Conservation (phyloP, 2,888 invertebrate species). For the Lasioglossum marginatum region DNA sequence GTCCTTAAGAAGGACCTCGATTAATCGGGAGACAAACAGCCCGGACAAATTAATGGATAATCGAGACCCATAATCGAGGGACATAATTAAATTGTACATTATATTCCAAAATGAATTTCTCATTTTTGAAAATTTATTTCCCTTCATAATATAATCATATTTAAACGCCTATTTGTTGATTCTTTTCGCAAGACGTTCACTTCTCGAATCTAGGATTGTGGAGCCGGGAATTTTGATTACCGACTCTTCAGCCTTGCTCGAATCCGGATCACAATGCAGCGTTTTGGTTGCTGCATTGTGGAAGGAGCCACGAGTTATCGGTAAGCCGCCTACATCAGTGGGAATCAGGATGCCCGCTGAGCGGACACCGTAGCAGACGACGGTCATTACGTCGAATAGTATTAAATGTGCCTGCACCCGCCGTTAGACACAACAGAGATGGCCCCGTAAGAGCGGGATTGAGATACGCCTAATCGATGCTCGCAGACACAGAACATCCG, state of each 20-base stretch:
- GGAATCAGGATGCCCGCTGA: background rate
- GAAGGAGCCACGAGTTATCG: background rate
- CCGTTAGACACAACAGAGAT: background rate
- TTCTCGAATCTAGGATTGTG: background rate
- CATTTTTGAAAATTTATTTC: too few relatives aligned
- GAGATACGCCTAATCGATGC: slow-evolving; percentile 7
- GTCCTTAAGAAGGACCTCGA: too few relatives aligned
- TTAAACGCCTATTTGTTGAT: background rate
- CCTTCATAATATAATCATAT: too few relatives aligned
- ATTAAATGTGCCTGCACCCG: background rate
- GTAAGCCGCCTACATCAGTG: slow-evolving; percentile 4
- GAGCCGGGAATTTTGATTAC: background rate
- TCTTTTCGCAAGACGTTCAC: background rate
- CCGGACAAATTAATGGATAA: too few relatives aligned
- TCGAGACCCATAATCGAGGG: too few relatives aligned
- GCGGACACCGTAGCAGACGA: background rate
- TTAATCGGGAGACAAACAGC: too few relatives aligned
- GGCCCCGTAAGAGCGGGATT: background rate
- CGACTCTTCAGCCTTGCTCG: background rate
- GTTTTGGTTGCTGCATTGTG: background rate
- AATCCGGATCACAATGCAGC: background rate
- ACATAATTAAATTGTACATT: too few relatives aligned
- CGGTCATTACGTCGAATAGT: slow-evolving; percentile 9
- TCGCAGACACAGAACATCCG: background rate
- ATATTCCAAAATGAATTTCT: too few relatives aligned